These are phyloP conservation scores for Sebastes fasciatus DNA, from an alignment of 2,113 vertebrate genomes.

Conservation along the genomic window DNA sequence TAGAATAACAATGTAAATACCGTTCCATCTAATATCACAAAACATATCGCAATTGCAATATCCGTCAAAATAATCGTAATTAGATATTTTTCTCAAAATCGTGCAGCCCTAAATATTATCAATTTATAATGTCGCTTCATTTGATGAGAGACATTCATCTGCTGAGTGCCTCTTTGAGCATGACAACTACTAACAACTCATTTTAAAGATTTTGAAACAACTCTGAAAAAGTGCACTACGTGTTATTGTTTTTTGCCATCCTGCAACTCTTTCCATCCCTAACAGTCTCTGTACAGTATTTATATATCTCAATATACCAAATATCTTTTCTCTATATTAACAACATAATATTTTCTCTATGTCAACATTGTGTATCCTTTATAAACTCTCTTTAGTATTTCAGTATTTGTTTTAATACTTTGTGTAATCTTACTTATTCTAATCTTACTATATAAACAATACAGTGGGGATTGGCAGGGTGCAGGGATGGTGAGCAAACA, in stretches of 20 bases:
- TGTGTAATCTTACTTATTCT: slow-evolving; percentile 23
- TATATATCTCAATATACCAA: slow-evolving; percentile 27
- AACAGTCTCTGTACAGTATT: slow-evolving; percentile 10
- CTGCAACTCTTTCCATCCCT: not conserved
- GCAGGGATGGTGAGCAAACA: slow-evolving; percentile 15
- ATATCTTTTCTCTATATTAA: slow-evolving; percentile 6
- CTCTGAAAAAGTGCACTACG: not conserved
- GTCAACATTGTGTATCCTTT: not conserved
- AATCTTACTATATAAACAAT: slow-evolving; percentile 29
- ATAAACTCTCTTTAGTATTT: not conserved
- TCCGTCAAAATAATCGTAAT: no score
- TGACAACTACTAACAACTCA: not conserved
- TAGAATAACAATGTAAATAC: no score
- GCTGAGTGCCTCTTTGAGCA: not conserved
- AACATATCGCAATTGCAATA: no score
- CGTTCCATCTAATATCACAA: no score
- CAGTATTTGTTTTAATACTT: not conserved
- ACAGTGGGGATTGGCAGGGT: slow-evolving; percentile 18
- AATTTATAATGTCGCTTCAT: not conserved
- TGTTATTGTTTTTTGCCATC: not conserved
- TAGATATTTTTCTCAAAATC: no score
- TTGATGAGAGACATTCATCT: slow-evolving; percentile 1
- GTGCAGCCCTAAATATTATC: not conserved
- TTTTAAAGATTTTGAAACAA: not conserved
- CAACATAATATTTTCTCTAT: slow-evolving; percentile 4